Base-by-base conservation (phyloP, 53 echinoderm and acorn worm species). In the Apostichopus leukothele region DNA sequence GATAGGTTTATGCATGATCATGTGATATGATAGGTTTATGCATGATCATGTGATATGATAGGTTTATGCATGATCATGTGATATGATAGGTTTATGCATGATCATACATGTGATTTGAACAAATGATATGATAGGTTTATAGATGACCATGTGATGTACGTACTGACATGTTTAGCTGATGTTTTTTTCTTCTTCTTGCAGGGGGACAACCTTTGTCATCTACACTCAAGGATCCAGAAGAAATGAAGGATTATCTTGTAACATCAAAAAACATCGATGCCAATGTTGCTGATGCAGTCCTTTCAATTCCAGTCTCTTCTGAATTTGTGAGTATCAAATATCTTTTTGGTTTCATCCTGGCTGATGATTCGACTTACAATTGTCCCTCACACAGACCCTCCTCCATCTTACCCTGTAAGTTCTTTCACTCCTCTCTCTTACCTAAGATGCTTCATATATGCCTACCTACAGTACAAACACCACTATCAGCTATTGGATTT, bases 221-320 rank as follows among this genome's bases (percentile, higher is more conserved):
- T 53, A 86, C 26, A 88, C 90, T 94, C 9, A 92, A 75, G 19
- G 73, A 94, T 39, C 94, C 92, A 0, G 89, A 84, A 0, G 83
- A 86, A 13, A 83, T 92, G 51, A 53, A 86, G 60, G 78, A 52
- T n/a, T 91, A 90, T 79, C 90, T 94, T 9, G 84, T 52, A 1
- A 60, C 84, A 12, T 88, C 90, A 67, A 71, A 92, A 16, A 27
- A 87, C 50, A 53, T 94, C 9, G 61, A 89, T 13, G 88, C 91
- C 1, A 86, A 90, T 20, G 93, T 94, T 13, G 16, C 91, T 0
- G 79, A 91, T 71, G 95, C 93, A 60, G 89, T 93, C 20, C 78
- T 91, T 20, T 89, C 87, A 79, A 84, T 92, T 0, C 63, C 60
- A 8, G 51, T 92, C 54, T 76, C 71, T 53, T 66, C 86, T 18